phyloP scores from a whole-genome alignment of 2,888 invertebrate species.

The Troides aeacus region DNA sequence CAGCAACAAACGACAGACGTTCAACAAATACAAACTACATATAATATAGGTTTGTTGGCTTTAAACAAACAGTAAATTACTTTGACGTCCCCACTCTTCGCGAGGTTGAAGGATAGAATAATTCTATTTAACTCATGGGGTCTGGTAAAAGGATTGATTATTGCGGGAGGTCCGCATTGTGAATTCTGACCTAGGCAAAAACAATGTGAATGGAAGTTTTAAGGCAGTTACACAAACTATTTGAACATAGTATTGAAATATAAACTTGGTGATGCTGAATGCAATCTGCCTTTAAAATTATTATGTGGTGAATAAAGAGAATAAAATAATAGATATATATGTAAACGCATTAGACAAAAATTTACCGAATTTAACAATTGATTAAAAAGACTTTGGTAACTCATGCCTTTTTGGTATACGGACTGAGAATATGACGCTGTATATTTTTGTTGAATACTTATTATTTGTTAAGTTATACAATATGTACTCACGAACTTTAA shows the following conservation, averaged over 20 bases:
- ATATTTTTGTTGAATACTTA: neutral
- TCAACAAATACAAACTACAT: neutral
- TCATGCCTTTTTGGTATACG: too few species aligned
- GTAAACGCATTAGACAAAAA: too few species aligned
- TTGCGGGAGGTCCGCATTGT: neutral
- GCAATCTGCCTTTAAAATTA: too few species aligned
- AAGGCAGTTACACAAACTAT: too few species aligned
- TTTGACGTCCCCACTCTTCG: neutral
- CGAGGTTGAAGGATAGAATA: conserved; percentile 23
- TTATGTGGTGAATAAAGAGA: too few species aligned
- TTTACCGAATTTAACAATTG: too few species aligned
- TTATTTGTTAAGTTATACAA: neutral
- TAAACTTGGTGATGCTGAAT: too few species aligned
- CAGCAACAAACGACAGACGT: neutral
- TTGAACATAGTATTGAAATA: too few species aligned
- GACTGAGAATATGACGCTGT: neutral
- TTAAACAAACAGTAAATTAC: neutral
- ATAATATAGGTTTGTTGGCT: neutral
- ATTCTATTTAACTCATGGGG: conserved; percentile 26
- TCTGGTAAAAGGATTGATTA: neutral
- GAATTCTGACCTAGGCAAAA: neutral
- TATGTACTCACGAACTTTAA: neutral
- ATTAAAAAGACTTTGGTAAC: too few species aligned
- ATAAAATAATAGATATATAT: too few species aligned
- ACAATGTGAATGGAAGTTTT: too few species aligned